Evolutionary conservation across 1,140 invertebrate species (phyloP), one percentile per base, ranked within the genome.

Genomic region (Drosophila bocki): DNA sequence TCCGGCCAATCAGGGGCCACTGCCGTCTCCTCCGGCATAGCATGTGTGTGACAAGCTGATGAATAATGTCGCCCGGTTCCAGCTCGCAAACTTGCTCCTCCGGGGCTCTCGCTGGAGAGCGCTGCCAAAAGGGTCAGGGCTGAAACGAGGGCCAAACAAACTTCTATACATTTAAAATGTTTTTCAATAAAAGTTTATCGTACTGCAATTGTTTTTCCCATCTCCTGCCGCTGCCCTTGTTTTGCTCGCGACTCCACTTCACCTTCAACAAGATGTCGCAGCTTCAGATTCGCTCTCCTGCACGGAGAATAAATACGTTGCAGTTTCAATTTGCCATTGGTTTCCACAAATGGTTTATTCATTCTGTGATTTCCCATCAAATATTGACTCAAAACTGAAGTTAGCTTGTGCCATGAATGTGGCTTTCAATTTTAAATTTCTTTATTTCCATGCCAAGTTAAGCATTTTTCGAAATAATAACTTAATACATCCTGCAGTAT

Each of bases 151-250:
- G 59, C 59, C 74, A 80, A 65, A 80, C 44, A 70, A 60, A 76
- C 54, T 78, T 69, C 57, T 60, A 75, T 80, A 87, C 84, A 87
- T 87, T 88, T 90, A 75, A 88, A 87, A 87, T 87, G 84, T 84
- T 87, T 87, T 87, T 84, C 84, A 87, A 87, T 87, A 87, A 87
- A 87, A 87, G 61, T 87, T 87, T 79, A 78, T 71, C 80, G 62
- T 65, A 65, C 64, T 81, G 72, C 84, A 87, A 87, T 87, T 87
- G 84, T 90, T 88, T 81, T 78, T 59, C 48, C 54, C 51, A 50
- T 56, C 48, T 45, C 67, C 42, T n/a, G 37, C 68, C 19, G 44
- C 68, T 75, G 82, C 80, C 84, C 77, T 71, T 69, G 19, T 64
- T 48, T 57, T 58, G 17, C 45, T 56, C 71, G 63, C 78, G 59